phyloP scores from a whole-genome alignment of 2,113 vertebrate species.

The Tylochromis polylepis region DNA sequence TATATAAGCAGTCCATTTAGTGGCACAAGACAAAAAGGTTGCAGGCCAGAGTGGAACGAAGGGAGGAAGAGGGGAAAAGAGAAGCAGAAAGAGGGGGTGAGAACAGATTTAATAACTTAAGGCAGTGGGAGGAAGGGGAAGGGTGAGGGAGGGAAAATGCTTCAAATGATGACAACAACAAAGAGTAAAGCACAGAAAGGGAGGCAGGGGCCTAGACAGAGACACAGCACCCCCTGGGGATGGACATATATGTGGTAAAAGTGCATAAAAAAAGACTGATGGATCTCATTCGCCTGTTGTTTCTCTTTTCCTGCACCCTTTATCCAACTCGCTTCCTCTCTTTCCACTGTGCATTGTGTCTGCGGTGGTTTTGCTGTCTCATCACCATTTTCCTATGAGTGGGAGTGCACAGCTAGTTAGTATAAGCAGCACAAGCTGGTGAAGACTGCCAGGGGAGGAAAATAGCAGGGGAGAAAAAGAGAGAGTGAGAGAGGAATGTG shows the following conservation, averaged over 20 bases:
- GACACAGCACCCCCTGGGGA: conserved; percentile 31
- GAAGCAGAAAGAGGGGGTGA: conserved; percentile 12
- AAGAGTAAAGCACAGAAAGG: not conserved
- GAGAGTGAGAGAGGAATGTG: not conserved
- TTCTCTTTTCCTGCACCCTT: conserved; percentile 21
- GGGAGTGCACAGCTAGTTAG: conserved; percentile 63
- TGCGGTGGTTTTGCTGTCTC: conserved; percentile 61
- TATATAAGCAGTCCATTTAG: conserved; percentile 69
- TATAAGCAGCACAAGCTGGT: conserved; percentile 40
- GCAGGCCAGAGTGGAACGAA: conserved; percentile 25
- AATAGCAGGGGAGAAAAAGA: not conserved
- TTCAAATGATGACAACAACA: conserved; percentile 51
- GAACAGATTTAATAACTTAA: conserved; percentile 47
- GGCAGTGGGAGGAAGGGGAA: not conserved
- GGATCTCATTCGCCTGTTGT: conserved; percentile 34
- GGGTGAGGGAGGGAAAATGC: not conserved
- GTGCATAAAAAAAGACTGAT: conserved; percentile 56
- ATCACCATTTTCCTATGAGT: conserved; percentile 65
- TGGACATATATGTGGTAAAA: conserved; percentile 48
- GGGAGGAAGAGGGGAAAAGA: not conserved
- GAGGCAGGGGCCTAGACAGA: conserved; percentile 30
- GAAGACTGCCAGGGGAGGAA: conserved; percentile 43
- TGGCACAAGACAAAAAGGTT: conserved; percentile 53
- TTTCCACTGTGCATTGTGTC: conserved; percentile 40
- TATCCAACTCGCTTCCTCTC: not conserved